A percentile compares a stretch with the other conserved stretches of the same genome.
phyloP scores from a whole-genome alignment of 2,797 vertebrate genomes.

The Clarias platycephalus region DNA sequence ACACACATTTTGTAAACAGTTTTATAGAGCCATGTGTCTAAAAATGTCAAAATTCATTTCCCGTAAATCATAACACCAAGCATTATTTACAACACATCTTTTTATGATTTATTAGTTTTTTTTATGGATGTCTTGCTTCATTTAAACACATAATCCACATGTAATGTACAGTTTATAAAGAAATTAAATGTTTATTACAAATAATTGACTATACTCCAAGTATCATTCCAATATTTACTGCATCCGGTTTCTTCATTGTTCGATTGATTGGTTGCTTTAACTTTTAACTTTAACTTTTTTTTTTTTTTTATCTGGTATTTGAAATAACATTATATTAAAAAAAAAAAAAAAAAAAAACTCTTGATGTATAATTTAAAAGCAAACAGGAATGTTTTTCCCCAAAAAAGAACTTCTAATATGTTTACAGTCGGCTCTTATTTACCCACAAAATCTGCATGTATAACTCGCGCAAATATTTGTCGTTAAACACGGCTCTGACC shows the following conservation, averaged over 20 bases:
- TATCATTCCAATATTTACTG: too few species aligned
- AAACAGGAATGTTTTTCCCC: neutral
- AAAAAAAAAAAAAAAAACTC: too few species aligned
- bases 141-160: neutral
- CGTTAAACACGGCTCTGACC: neutral
- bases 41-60: neutral
- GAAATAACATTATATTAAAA: neutral
- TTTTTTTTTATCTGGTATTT: neutral
- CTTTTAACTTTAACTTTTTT: neutral
- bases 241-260: neutral
- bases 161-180: neutral
- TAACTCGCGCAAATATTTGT: conserved; percentile 28
- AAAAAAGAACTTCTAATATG: neutral
- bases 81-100: neutral
- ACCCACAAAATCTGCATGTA: neutral
- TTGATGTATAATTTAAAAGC: neutral
- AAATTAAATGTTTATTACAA: neutral
- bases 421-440: neutral
- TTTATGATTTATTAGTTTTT: neutral
- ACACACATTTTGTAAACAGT: neutral
- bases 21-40: neutral
- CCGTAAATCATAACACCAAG: neutral
- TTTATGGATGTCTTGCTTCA: neutral
- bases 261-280: neutral
- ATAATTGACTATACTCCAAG: neutral